Percentiles rank a stretch among this genome's conserved stretches.
Conservation (phyloP, 2,888 invertebrate genomes). For the Drosophila falleni region DNA sequence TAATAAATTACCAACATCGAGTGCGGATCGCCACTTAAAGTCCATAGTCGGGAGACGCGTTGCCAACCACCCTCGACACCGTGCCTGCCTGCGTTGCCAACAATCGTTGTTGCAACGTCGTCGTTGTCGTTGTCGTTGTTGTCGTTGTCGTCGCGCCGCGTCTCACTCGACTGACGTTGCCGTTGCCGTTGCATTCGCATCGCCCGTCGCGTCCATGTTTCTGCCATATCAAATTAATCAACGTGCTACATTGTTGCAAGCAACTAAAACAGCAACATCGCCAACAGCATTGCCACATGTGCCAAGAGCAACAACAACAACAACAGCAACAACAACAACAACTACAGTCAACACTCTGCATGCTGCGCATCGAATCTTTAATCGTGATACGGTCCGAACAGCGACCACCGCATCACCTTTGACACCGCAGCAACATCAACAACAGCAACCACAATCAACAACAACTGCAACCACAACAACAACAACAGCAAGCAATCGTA, state of each 20-base stretch:
- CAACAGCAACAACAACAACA: constrained; percentile 32
- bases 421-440: constrained; percentile 54
- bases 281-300: constrained; percentile 53
- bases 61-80: constrained; percentile 1
- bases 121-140: constrained; percentile 23
- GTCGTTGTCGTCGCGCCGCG: constrained; percentile 58
- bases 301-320: constrained; percentile 42
- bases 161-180: constrained; percentile 63
- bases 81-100: constrained; percentile 7
- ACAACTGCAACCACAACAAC: constrained; percentile 47
- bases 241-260: constrained; percentile 80
- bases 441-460: constrained; percentile 35
- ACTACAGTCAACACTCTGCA: constrained; percentile 42
- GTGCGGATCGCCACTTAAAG: constrained; percentile 68
- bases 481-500: constrained; percentile 56
- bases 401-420: constrained; percentile 75
- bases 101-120: constrained; percentile 9
- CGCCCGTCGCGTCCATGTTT: constrained; percentile 75
- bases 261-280: constrained; percentile 59
- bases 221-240: constrained; percentile 82
- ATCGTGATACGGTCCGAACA: constrained; percentile 74
- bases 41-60: constrained; percentile 14
- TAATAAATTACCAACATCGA: constrained; percentile 76
- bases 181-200: constrained; percentile 39
- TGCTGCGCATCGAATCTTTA: constrained; percentile 71